These are phyloP conservation scores for Apolygus lucorum DNA, from an alignment of 1,140 invertebrate species.

Conservation along the genomic window DNA sequence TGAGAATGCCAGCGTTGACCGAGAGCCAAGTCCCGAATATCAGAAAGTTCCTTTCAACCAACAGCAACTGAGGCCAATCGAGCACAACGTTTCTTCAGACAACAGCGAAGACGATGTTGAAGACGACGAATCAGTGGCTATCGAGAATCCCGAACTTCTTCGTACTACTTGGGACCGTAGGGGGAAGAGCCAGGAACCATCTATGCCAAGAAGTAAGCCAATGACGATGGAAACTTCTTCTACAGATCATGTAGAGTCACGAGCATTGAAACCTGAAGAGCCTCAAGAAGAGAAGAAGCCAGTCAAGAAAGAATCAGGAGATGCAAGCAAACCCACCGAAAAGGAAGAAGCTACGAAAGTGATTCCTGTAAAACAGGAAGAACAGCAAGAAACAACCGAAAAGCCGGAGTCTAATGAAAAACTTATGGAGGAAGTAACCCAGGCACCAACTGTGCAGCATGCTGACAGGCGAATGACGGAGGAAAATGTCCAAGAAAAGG, in stretches of 20 bases:
- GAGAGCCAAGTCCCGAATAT: background rate
- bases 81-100: too few species aligned
- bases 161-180: background rate
- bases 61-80: background rate
- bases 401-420: background rate
- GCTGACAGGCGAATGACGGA: too few species aligned
- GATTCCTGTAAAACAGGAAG: too few species aligned
- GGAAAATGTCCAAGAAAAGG: too few species aligned
- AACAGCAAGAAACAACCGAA: too few species aligned
- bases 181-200: constrained; percentile 13
- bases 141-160: constrained; percentile 32
- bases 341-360: background rate
- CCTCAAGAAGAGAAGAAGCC: background rate
- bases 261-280: background rate
- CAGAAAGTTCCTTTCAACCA: background rate
- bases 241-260: background rate
- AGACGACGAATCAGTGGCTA: constrained; percentile 29
- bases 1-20: background rate
- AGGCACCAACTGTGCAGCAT: too few species aligned
- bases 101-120: constrained; percentile 17
- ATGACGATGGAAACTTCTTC: too few species aligned
- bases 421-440: too few species aligned
- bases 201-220: too few species aligned
- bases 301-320: background rate
- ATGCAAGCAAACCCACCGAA: background rate